A percentile compares a stretch with the other conserved stretches of the same genome.
Conservation (phyloP, 53 echinoderm and acorn worm species). For the Patiria pectinifera region DNA sequence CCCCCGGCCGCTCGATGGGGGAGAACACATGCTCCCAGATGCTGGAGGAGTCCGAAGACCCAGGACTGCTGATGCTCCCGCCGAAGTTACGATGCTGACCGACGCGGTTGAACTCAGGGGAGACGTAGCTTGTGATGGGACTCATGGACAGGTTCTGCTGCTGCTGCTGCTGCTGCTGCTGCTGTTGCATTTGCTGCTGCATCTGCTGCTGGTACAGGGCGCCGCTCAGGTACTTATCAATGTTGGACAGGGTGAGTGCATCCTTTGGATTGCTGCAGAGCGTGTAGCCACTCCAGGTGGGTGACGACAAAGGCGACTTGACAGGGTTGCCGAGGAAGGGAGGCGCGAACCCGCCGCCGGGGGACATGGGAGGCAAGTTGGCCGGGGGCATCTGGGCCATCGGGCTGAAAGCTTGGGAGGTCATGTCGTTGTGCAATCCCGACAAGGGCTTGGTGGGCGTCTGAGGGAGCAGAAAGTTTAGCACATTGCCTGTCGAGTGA, state of each 20-base stretch:
- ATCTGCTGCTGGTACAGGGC: conserved; percentile 51
- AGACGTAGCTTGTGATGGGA: conserved; percentile 23
- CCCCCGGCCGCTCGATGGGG: conserved; percentile 68
- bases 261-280: conserved; percentile 96
- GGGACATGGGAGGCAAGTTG: conserved; percentile 25
- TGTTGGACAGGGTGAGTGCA: conserved; percentile 93
- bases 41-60: conserved; percentile 74
- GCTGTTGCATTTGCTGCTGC: conserved; percentile 43
- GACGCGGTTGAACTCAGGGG: conserved; percentile 39
- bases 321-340: conserved; percentile 60
- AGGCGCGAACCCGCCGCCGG: background rate
- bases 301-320: conserved; percentile 85
- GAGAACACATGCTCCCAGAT: conserved; percentile 93
- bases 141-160: conserved; percentile 6
- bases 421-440: conserved; percentile 43
- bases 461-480: conserved; percentile 57
- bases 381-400: conserved; percentile 7
- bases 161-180: conserved; percentile 25
- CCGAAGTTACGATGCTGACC: conserved; percentile 48
- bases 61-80: conserved; percentile 73
- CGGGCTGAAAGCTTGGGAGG: conserved; percentile 19
- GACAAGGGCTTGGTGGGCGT: conserved; percentile 64
- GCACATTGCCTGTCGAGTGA: conserved; percentile 53
- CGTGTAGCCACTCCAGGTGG: conserved; percentile 90
- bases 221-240: conserved; percentile 93